Evolutionary conservation across 2,888 invertebrate genomes (phyloP), one percentile per base, ranked within the genome.

Genomic region (Crioceris asparagi): DNA sequence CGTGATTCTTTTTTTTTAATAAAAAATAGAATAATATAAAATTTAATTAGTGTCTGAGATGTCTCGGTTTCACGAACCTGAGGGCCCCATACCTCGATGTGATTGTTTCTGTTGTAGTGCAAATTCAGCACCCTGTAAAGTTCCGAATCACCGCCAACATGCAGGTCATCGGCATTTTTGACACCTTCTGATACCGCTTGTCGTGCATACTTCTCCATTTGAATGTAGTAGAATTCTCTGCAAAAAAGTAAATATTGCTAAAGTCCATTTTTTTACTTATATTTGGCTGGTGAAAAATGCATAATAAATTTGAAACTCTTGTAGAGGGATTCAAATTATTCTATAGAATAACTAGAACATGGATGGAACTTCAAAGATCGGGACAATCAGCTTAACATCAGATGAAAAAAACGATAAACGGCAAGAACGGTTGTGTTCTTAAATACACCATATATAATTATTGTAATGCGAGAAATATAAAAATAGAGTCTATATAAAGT

Each of bases 221-320:
- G 98, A 64, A 98, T 98, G 73, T 99, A 98, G 78, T 93, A 98
- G 75, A 99, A 98, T 74, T 98, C 98, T 70, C 98, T 99, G 79
- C 33, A 74, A 74, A 52, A 49, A 55, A 53, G 56, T 46, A 48
- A 33, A 33, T 25, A 17, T 17, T n/a, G n/a, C n/a, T n/a, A n/a
- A n/a, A 12, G 10, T 21, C 21, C 4, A 23, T 10, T 23, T 29
- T 11, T 31, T 11, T 15, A 16, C 31, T 7, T 16, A 21, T 26
- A n/a, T n/a, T n/a, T n/a, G n/a, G n/a, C n/a, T n/a, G n/a, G n/a
- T n/a, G n/a, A n/a, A n/a, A n/a, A n/a, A n/a, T n/a, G n/a, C n/a
- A n/a, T n/a, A n/a, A n/a, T n/a, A n/a, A n/a, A n/a, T n/a, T n/a
- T n/a, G n/a, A n/a, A n/a, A n/a, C n/a, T n/a, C n/a, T n/a, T n/a